phyloP scores from a whole-genome alignment of 2,888 invertebrate species.

The Microctonus hyperodae region DNA sequence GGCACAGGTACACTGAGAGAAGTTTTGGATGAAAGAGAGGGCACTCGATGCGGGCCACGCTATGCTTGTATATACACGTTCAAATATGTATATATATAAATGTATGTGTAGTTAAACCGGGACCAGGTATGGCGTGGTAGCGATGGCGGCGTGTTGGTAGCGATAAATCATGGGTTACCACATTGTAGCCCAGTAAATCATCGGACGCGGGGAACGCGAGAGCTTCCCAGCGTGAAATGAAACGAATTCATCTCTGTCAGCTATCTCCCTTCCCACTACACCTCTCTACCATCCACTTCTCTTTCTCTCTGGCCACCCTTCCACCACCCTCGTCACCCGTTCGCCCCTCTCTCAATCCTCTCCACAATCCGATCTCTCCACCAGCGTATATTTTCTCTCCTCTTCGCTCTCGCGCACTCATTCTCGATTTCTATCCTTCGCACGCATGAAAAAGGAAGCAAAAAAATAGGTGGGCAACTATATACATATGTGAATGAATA shows the following conservation, averaged over 20 bases:
- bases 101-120: conserved; percentile 33
- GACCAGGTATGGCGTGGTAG: conserved; percentile 63
- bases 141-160: conserved; percentile 68
- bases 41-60: conserved; percentile 21
- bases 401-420: conserved; percentile 30
- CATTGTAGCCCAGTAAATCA: conserved; percentile 75
- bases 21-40: conserved; percentile 45
- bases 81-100: not conserved
- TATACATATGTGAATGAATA: conserved; percentile 35
- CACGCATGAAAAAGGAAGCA: conserved; percentile 44
- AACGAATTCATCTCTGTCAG: conserved; percentile 66
- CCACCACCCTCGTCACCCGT: conserved; percentile 41
- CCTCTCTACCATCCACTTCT: conserved; percentile 43
- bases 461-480: conserved; percentile 16
- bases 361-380: conserved; percentile 22
- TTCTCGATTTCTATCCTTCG: conserved; percentile 53
- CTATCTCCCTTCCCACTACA: conserved; percentile 49
- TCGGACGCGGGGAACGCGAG: conserved; percentile 65
- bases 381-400: conserved; percentile 21
- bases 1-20: conserved; percentile 45
- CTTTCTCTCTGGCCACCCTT: conserved; percentile 32
- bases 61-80: not conserved
- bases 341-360: conserved; percentile 32
- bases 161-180: conserved; percentile 75
- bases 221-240: conserved; percentile 65